These are phyloP conservation scores for Cyanoramphus novaezelandiae DNA, from an alignment of 2,113 vertebrate species.

Conservation along the genomic window DNA sequence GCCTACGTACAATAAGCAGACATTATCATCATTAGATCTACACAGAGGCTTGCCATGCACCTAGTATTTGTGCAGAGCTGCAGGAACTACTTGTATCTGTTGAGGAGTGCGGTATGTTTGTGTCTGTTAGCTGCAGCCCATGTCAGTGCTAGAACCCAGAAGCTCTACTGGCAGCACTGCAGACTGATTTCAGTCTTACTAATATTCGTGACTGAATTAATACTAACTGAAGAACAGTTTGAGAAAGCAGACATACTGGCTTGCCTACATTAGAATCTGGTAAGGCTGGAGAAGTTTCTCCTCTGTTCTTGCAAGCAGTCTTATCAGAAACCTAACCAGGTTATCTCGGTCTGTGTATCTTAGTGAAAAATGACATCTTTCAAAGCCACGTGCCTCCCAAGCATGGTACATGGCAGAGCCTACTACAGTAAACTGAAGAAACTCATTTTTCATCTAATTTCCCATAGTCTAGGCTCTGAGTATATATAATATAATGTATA, in stretches of 20 bases:
- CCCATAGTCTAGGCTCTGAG: not conserved
- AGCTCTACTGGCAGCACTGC: not conserved
- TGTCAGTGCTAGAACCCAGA: not conserved
- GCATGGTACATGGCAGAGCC: not conserved
- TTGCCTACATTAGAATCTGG: not conserved
- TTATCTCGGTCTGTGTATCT: not conserved
- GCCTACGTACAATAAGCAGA: not conserved
- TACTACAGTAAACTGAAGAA: not conserved
- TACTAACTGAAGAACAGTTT: not conserved
- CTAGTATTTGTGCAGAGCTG: not conserved
- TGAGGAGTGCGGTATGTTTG: accelerated
- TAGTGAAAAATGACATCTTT: not conserved
- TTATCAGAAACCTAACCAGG: not conserved
- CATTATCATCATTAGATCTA: not conserved
- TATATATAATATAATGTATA: not conserved
- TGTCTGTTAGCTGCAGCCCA: not conserved
- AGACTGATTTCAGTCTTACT: not conserved
- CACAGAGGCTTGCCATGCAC: not conserved
- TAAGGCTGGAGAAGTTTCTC: not conserved
- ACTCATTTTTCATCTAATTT: not conserved
- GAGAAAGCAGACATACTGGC: not conserved
- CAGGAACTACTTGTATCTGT: not conserved
- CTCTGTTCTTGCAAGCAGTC: not conserved
- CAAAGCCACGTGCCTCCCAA: not conserved
- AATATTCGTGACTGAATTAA: not conserved